Conservation (phyloP, 2,113 vertebrate genomes). For the Alexandromys fortis region DNA sequence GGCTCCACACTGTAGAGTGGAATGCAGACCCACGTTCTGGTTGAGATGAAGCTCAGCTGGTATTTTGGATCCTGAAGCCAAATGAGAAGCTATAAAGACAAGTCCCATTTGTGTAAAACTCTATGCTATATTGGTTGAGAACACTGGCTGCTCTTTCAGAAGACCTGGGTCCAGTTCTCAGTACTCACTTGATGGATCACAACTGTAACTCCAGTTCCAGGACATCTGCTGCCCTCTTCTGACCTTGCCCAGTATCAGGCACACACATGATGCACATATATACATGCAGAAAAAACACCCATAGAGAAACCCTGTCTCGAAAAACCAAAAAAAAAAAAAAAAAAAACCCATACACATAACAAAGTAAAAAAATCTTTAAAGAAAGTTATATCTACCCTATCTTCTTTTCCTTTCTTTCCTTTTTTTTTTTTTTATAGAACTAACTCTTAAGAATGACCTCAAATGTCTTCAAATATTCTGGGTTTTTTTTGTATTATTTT, state of each 20-base stretch:
- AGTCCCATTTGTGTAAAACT: not conserved
- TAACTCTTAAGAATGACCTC: slow-evolving; percentile 12
- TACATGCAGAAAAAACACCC: not conserved
- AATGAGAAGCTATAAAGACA: slow-evolving; percentile 16
- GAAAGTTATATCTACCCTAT: not conserved
- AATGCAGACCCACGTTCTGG: not conserved
- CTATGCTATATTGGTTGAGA: not conserved
- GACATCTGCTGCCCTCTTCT: not conserved
- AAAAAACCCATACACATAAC: not conserved
- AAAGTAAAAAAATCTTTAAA: not conserved
- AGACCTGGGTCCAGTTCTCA: not conserved
- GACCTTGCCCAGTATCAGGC: not conserved
- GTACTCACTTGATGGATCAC: not conserved
- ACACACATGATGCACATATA: not conserved
- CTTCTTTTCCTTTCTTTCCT: not conserved
- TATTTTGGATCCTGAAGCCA: not conserved
- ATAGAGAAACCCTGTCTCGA: too few relatives aligned
- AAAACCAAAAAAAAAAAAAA: not conserved
- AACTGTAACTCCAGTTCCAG: not conserved
- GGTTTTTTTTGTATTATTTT: slow-evolving; percentile 34
- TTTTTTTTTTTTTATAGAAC: not conserved
- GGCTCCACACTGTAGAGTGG: not conserved
- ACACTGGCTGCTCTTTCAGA: not conserved
- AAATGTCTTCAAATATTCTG: slow-evolving; percentile 30
- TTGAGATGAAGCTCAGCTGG: not conserved